Evolutionary conservation across 1,140 invertebrate genomes (phyloP).

Genomic region (Nymphalis io): DNA sequence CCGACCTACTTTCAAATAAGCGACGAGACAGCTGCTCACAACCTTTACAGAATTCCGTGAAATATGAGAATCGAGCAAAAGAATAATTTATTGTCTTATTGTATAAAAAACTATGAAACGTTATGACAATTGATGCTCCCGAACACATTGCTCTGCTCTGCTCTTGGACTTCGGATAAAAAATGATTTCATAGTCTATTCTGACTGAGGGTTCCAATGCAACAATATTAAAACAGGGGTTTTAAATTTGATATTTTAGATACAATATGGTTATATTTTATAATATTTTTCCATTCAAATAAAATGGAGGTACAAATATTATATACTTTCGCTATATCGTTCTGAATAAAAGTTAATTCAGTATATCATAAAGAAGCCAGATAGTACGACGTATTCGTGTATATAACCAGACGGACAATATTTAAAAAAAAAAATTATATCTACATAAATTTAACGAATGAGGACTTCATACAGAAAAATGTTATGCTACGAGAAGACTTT

Average conservation of each 20-base stretch:
- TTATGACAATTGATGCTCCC: slow-evolving; percentile 23
- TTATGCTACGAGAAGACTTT: too few relatives aligned
- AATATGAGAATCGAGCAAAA: slow-evolving; percentile 39
- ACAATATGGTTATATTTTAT: neutral
- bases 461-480: too few relatives aligned
- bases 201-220: neutral
- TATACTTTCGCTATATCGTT: too few relatives aligned
- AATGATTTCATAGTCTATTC: neutral
- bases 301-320: too few relatives aligned
- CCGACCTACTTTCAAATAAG: slow-evolving; percentile 40
- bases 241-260: neutral
- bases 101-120: slow-evolving; percentile 35
- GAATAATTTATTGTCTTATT: slow-evolving; percentile 48
- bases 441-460: too few relatives aligned
- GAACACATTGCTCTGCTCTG: slow-evolving; percentile 28
- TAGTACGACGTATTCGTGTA: too few relatives aligned
- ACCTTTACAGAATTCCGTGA: slow-evolving; percentile 40
- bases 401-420: too few relatives aligned
- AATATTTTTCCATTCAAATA: too few relatives aligned
- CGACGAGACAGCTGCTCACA: slow-evolving; percentile 35
- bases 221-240: neutral
- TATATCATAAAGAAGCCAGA: too few relatives aligned
- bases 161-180: slow-evolving; percentile 20
- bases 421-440: too few relatives aligned
- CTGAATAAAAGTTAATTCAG: too few relatives aligned